phyloP scores from a whole-genome alignment of 2,113 vertebrate species.

The Pseudonaja textilis region DNA sequence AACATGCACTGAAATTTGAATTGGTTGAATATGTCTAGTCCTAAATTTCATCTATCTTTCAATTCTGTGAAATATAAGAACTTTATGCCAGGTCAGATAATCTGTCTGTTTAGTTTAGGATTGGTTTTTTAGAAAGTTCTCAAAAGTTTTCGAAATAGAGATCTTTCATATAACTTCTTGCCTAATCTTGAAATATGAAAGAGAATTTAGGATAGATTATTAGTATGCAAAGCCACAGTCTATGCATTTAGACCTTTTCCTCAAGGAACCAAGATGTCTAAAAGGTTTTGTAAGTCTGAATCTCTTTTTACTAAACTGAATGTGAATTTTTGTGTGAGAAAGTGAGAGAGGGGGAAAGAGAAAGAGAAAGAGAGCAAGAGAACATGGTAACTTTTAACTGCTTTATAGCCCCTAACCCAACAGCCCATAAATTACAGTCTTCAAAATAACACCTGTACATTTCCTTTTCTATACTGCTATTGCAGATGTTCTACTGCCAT shows the following conservation, averaged over 20 bases:
- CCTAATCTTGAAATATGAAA: neutral
- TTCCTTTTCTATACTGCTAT: neutral
- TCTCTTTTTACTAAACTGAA: neutral
- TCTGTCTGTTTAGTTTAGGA: neutral
- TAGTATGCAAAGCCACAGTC: neutral
- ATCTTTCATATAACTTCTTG: neutral
- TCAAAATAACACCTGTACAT: slow-evolving; percentile 5
- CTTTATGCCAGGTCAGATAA: neutral
- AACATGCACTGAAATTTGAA: neutral
- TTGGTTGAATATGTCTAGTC: neutral
- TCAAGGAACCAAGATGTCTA: neutral
- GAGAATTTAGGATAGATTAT: neutral
- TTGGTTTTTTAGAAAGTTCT: neutral
- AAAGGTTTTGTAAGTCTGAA: neutral
- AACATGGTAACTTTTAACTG: neutral
- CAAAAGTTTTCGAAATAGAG: neutral
- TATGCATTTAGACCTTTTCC: neutral
- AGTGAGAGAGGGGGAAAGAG: neutral
- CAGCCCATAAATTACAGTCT: neutral
- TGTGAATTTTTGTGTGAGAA: neutral
- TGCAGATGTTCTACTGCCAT: neutral
- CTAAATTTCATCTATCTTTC: neutral
- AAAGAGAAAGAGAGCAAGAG: neutral
- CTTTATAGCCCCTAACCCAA: neutral
- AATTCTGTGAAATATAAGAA: neutral